Evolutionary conservation across 2,888 invertebrate species (phyloP).

Genomic region (Coecobrya sp.): DNA sequence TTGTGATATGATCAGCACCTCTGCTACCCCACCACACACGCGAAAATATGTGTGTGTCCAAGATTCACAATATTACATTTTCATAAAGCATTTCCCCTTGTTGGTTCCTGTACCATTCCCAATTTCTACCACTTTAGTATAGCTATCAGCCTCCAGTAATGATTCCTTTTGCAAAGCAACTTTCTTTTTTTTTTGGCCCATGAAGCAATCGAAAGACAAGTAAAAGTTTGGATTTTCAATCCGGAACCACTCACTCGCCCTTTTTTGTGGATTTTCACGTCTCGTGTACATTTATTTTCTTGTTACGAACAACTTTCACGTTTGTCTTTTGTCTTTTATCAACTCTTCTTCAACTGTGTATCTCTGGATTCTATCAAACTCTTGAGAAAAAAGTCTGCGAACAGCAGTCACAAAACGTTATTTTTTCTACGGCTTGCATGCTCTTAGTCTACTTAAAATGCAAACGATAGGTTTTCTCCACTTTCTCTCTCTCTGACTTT

Average conservation of each 20-base stretch:
- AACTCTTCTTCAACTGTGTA: constrained; percentile 16
- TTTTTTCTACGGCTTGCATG: not conserved
- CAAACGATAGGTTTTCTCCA: constrained; percentile 1
- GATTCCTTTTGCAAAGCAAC: constrained; percentile 22
- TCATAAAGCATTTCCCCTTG: constrained; percentile 38
- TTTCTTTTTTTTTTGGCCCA: not conserved
- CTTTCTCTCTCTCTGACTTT: not conserved
- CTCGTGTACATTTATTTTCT: constrained; percentile 45
- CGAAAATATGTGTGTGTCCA: not conserved
- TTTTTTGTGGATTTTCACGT: constrained; percentile 47
- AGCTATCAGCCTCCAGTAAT: constrained; percentile 50
- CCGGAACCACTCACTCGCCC: constrained; percentile 43
- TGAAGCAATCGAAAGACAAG: constrained; percentile 24
- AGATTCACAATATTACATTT: constrained; percentile 47
- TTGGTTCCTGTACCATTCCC: not conserved
- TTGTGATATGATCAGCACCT: constrained; percentile 42
- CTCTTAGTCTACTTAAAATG: not conserved
- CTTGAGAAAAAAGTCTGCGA: not conserved
- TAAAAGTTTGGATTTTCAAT: constrained; percentile 64
- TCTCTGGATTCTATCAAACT: constrained; percentile 26
- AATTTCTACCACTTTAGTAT: not conserved
- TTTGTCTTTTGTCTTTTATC: constrained; percentile 62
- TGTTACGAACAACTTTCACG: constrained; percentile 54
- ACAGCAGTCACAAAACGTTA: constrained; percentile 5
- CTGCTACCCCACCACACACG: not conserved